Conservation (phyloP, 2,113 vertebrate genomes). For the Sceloporus undulatus region DNA sequence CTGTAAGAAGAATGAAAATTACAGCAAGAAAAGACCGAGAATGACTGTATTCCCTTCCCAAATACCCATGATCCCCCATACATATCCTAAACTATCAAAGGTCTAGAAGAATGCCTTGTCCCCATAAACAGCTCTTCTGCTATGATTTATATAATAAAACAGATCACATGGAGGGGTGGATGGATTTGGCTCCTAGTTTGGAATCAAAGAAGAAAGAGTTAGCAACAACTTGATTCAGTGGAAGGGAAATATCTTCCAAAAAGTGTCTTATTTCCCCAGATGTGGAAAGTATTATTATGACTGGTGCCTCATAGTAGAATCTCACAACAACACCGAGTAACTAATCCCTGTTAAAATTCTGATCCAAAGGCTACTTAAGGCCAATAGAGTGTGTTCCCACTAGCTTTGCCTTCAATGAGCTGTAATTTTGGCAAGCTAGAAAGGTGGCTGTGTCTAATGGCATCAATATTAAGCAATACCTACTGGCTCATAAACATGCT, state of each 20-base stretch:
- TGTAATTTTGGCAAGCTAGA: neutral
- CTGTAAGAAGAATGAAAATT: neutral
- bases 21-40: neutral
- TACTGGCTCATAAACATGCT: neutral
- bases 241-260: neutral
- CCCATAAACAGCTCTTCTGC: neutral
- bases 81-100: neutral
- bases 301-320: conserved; percentile 16
- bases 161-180: neutral
- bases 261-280: conserved; percentile 6
- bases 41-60: neutral
- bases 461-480: neutral
- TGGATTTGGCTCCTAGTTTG: neutral
- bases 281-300: conserved; percentile 14
- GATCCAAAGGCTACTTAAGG: conserved; percentile 1
- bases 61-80: neutral
- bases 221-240: neutral
- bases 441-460: neutral
- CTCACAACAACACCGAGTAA: neutral
- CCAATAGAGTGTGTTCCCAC: neutral
- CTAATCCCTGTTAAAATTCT: conserved; percentile 9
- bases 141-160: neutral
- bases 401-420: neutral
- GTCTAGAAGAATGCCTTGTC: neutral
- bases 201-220: neutral